Evolutionary conservation across 2,888 invertebrate genomes (phyloP), one percentile per base, ranked within the genome.

Genomic region (Quadroppia sp.): DNA sequence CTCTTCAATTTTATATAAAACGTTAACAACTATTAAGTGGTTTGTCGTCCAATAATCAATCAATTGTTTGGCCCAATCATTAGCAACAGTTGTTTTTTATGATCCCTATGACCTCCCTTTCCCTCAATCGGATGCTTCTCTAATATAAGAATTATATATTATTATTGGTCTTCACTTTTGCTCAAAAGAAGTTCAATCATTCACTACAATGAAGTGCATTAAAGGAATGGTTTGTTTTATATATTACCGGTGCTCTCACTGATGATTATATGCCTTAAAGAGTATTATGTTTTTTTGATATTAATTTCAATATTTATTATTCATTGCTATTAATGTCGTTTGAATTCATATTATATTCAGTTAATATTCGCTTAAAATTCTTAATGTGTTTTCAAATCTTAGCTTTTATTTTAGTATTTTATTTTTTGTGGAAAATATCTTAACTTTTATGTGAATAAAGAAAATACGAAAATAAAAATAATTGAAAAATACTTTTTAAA

Each of bases 291-390:
- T 17, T 50, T 50, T 50, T 20, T 20, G 20, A 17, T n/a, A n/a
- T 7, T 50, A 50, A 50, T 50, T 50, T n/a, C 50, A n/a, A 17
- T n/a, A 50, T 50, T 50, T 20, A 50, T 50, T 13, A 50, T 50
- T 50, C 50, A 50, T 50, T 50, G n/a, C 45, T 3, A 50, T n/a
- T 7, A 50, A 50, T n/a, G 50, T 20, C 20, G 20, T n/a, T 17
- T 20, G 9, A 36, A 36, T 7, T 9, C 6, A 36, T 36, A 36
- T 36, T 36, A n/a, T n/a, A n/a, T n/a, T 36, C 6, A 36, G 36
- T 36, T 36, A 36, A 36, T 36, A 7, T 36, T 36, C 20, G 7
- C n/a, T n/a, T n/a, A 50, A 20, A 50, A 50, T 50, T n/a, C 50
- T 50, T 50, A 50, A 50, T 50, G n/a, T n/a, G 50, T 50, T 50